A percentile compares a stretch with the other conserved stretches of the same genome.
Evolutionary conservation across 37 sponge, comb jelly and placozoan genomes (phyloP).

Genomic region (Beroe ovata): DNA sequence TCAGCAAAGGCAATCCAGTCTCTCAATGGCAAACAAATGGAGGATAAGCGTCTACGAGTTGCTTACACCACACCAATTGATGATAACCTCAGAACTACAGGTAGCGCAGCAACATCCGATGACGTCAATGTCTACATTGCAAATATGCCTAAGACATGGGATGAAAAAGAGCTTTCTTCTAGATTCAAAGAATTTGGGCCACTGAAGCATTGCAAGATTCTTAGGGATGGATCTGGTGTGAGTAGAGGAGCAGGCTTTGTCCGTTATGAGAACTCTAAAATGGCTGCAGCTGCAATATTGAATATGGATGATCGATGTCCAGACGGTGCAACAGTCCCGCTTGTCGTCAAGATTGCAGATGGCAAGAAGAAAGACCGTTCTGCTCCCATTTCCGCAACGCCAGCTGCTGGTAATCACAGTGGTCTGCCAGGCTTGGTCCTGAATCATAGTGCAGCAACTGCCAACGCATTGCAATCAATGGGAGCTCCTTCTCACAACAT

Average conservation of each 20-base stretch:
- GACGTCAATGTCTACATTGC: conserved; percentile 90
- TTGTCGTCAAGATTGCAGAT: conserved; percentile 74
- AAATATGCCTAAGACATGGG: conserved; percentile 75
- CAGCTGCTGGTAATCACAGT: conserved; percentile 5
- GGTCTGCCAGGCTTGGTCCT: conserved; percentile 14
- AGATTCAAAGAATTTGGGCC: conserved; percentile 78
- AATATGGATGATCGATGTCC: conserved; percentile 75
- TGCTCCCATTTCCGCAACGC: neutral
- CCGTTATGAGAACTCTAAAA: conserved; percentile 78
- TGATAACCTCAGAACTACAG: neutral
- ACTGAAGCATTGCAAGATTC: conserved; percentile 82
- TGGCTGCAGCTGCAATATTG: conserved; percentile 80
- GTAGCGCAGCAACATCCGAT: neutral
- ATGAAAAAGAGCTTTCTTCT: conserved; percentile 73
- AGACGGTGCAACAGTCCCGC: conserved; percentile 71
- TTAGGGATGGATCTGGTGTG: conserved; percentile 74
- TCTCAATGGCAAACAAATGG: neutral
- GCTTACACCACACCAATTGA: conserved; percentile 57
- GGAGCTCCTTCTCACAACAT: neutral
- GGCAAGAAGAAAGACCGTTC: conserved; percentile 11
- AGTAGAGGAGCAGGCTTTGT: conserved; percentile 89
- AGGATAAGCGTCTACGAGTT: conserved; percentile 27
- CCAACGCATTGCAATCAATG: conserved; percentile 16
- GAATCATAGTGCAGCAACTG: conserved; percentile 13
- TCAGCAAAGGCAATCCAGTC: neutral